A percentile compares a stretch with the other conserved stretches of the same genome.
These are phyloP conservation scores for Cisticola juncidis DNA, from an alignment of 2,113 vertebrate species.

Conservation along the genomic window DNA sequence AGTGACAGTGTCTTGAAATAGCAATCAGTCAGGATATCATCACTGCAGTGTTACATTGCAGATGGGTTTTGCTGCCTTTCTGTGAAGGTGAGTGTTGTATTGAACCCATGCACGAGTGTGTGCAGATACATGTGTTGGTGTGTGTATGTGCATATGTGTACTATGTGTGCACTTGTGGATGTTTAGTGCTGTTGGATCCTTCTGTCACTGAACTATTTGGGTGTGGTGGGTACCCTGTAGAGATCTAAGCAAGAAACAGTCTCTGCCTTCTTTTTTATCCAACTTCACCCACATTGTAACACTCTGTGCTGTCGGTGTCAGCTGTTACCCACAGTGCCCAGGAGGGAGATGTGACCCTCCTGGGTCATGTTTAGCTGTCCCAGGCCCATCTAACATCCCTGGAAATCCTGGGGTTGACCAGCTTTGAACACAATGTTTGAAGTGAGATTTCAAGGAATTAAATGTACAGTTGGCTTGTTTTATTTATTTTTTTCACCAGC, in stretches of 20 bases:
- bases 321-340: background rate
- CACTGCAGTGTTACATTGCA: background rate
- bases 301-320: rapidly evolving
- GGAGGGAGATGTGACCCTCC: background rate
- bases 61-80: background rate
- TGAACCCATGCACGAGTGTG: background rate
- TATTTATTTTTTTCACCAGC: background rate
- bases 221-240: background rate
- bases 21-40: background rate
- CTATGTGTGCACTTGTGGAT: background rate
- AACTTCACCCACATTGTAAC: background rate
- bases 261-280: background rate
- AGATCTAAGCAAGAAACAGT: background rate
- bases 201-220: background rate
- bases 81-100: background rate
- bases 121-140: background rate
- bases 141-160: background rate
- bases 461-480: background rate
- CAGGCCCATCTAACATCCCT: background rate
- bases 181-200: background rate
- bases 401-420: background rate
- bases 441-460: background rate
- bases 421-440: background rate
- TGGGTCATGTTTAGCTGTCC: background rate
- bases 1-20: background rate